phyloP scores from a whole-genome alignment of 2,113 vertebrate genomes.

The Rhea pennata region DNA sequence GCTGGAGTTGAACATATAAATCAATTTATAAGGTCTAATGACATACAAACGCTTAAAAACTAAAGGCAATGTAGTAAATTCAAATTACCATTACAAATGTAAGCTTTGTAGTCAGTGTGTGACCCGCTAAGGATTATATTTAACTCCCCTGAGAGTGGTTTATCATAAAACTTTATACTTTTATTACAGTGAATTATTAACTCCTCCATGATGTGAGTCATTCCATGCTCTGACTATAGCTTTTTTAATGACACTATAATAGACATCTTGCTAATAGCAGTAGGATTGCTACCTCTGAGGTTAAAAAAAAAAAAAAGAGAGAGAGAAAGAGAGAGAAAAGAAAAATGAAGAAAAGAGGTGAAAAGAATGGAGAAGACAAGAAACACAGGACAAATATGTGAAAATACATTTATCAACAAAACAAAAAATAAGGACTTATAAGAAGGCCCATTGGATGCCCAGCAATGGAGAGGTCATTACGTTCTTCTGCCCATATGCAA shows the following conservation, averaged over 20 bases:
- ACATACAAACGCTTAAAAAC: constrained; percentile 86
- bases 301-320: constrained; percentile 38
- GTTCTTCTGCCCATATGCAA: constrained; percentile 3
- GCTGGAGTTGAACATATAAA: constrained; percentile 83
- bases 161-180: constrained; percentile 90
- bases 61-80: constrained; percentile 87
- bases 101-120: constrained; percentile 86
- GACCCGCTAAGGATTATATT: constrained; percentile 87
- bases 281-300: constrained; percentile 77
- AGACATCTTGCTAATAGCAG: constrained; percentile 86
- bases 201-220: constrained; percentile 87
- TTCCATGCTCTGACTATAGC: constrained; percentile 82
- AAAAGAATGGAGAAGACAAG: constrained; percentile 24
- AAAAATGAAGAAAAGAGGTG: not conserved
- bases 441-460: not conserved
- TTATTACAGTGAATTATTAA: constrained; percentile 89
- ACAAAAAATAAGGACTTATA: constrained; percentile 9
- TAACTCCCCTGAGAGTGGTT: constrained; percentile 87
- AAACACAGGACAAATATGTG: not conserved
- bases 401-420: constrained; percentile 58
- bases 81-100: constrained; percentile 88
- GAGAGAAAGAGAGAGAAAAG: not conserved
- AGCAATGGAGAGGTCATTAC: not conserved
- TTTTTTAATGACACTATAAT: constrained; percentile 87
- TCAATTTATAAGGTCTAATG: constrained; percentile 88